phyloP scores from a whole-genome alignment of 2,888 invertebrate species.

The Agriopis leucophaearia region DNA sequence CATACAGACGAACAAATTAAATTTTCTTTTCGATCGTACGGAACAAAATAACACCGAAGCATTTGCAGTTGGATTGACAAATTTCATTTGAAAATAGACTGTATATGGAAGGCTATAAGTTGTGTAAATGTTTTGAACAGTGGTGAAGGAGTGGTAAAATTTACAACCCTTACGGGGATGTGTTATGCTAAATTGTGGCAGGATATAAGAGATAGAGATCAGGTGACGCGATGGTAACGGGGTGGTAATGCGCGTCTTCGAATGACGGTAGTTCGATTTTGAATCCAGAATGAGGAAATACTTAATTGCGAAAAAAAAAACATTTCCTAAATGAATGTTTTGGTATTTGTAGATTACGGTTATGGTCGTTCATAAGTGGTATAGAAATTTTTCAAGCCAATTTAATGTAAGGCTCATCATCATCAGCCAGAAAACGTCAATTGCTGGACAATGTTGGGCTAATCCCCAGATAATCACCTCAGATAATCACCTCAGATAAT shows the following conservation, averaged over 20 bases:
- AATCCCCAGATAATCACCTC: no score
- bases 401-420: no score
- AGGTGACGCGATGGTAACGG: constrained; percentile 45
- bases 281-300: neutral
- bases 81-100: constrained; percentile 30
- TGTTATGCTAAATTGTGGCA: constrained; percentile 57
- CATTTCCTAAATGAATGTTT: no score
- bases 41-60: neutral
- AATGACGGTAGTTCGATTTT: constrained; percentile 31
- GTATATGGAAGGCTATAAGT: constrained; percentile 18
- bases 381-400: no score
- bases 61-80: constrained; percentile 11
- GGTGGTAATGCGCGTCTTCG: constrained; percentile 41
- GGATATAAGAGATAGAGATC: constrained; percentile 46
- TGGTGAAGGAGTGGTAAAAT: constrained; percentile 30
- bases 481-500: no score
- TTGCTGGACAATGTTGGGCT: no score
- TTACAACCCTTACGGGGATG: constrained; percentile 53
- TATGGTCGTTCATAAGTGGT: no score
- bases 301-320: neutral
- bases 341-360: no score
- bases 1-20: constrained; percentile 21
- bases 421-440: no score
- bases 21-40: neutral
- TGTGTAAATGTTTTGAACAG: constrained; percentile 4